These are phyloP conservation scores for Coturnix japonica DNA, from an alignment of 2,113 vertebrate species.

Conservation along the genomic window DNA sequence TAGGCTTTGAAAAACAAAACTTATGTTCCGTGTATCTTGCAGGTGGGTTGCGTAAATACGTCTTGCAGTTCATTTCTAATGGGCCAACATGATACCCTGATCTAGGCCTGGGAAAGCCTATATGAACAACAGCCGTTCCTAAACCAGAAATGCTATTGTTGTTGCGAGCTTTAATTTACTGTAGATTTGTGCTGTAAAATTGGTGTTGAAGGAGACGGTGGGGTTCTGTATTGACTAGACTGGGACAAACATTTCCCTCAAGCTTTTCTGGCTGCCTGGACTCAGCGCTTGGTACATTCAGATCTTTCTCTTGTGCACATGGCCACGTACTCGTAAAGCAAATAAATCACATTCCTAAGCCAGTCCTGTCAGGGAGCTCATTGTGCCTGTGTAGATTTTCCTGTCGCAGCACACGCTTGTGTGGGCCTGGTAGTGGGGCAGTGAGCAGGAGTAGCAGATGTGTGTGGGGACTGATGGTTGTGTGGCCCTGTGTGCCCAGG, in stretches of 20 bases:
- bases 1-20: not conserved
- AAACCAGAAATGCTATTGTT: not conserved
- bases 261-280: not conserved
- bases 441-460: not conserved
- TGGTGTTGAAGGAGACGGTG: not conserved
- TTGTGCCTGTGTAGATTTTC: not conserved
- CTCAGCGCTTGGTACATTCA: not conserved
- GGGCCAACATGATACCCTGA: not conserved
- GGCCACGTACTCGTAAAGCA: not conserved
- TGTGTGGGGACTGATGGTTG: no score
- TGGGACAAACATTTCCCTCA: not conserved
- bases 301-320: not conserved
- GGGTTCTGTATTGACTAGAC: not conserved
- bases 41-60: not conserved
- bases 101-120: not conserved
- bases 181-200: not conserved
- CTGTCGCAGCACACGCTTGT: fast-evolving
- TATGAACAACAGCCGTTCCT: not conserved
- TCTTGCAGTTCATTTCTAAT: not conserved
- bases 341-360: not conserved
- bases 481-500: not conserved
- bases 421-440: not conserved
- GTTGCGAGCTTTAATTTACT: not conserved
- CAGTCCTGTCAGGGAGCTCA: not conserved
- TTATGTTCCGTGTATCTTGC: not conserved